Conservation (phyloP, 2,888 invertebrate species). For the Syrphus vitripennis region DNA sequence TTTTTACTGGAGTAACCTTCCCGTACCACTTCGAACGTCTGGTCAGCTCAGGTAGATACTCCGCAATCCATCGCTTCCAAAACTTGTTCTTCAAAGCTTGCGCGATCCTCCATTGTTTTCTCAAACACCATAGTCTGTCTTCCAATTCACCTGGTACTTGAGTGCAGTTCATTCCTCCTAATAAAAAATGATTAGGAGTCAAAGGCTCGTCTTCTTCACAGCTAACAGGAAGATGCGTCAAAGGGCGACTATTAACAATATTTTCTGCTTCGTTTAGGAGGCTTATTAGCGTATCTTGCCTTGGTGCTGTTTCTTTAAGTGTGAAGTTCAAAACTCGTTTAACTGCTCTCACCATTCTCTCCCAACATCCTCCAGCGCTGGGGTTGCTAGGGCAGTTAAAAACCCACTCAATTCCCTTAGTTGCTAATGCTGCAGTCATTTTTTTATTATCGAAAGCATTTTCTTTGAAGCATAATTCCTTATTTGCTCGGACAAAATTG, state of each 20-base stretch:
- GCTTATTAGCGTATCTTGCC: not conserved
- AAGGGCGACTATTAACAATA: not conserved
- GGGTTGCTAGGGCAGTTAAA: not conserved
- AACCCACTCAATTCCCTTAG: no score
- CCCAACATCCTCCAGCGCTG: not conserved
- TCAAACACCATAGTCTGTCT: not conserved
- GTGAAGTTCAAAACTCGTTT: not conserved
- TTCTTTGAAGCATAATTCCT: not conserved
- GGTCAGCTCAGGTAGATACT: not conserved
- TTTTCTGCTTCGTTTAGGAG: not conserved
- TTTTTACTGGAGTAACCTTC: not conserved
- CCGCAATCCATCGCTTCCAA: not conserved
- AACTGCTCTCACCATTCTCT: not conserved
- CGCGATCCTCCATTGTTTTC: not conserved
- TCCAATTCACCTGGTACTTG: not conserved
- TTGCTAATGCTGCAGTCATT: no score
- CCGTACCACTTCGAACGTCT: not conserved
- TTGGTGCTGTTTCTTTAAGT: not conserved
- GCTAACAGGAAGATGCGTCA: not conserved
- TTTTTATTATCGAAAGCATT: not conserved
- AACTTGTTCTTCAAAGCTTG: not conserved
- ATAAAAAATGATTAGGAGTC: not conserved
- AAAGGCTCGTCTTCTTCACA: not conserved
- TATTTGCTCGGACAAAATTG: not conserved
- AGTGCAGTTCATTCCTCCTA: not conserved